Conservation (phyloP, 2,113 vertebrate species). For the Trachemys scripta region DNA sequence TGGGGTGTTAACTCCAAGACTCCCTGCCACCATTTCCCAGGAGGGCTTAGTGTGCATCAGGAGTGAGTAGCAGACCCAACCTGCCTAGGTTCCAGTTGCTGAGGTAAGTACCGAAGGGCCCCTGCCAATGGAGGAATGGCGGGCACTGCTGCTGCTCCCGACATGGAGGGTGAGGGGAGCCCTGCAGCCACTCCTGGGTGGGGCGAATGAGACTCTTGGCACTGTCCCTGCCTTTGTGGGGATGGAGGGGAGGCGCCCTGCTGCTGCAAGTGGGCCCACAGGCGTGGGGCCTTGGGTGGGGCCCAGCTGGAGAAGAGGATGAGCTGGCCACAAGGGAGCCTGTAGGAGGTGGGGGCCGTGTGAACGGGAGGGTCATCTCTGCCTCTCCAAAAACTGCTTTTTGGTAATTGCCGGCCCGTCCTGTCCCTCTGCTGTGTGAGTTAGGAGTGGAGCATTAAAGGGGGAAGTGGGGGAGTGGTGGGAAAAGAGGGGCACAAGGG, state of each 20-base stretch:
- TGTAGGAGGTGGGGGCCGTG: not conserved
- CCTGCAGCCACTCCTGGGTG: not conserved
- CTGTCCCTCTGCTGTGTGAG: not conserved
- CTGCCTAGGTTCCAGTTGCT: not conserved
- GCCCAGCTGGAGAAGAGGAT: not conserved
- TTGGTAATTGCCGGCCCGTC: not conserved
- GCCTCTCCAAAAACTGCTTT: not conserved
- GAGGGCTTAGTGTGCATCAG: not conserved
- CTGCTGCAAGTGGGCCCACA: not conserved
- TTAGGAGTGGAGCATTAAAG: not conserved
- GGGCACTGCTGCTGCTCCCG: not conserved
- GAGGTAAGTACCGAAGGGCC: not conserved
- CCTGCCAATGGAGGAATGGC: not conserved
- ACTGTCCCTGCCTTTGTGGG: not conserved
- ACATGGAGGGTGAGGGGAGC: not conserved
- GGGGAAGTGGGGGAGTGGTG: not conserved
- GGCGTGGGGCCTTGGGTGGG: not conserved
- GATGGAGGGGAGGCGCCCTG: not conserved
- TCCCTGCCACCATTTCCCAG: not conserved
- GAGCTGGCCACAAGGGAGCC: not conserved
- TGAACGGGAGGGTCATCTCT: too few relatives aligned
- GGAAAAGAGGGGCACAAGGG: not conserved
- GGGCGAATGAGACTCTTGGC: not conserved
- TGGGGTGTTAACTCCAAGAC: not conserved
- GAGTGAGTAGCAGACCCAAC: not conserved